Base-by-base conservation (phyloP, 2,888 invertebrate species). In the Hemistola chrysoprasaria region DNA sequence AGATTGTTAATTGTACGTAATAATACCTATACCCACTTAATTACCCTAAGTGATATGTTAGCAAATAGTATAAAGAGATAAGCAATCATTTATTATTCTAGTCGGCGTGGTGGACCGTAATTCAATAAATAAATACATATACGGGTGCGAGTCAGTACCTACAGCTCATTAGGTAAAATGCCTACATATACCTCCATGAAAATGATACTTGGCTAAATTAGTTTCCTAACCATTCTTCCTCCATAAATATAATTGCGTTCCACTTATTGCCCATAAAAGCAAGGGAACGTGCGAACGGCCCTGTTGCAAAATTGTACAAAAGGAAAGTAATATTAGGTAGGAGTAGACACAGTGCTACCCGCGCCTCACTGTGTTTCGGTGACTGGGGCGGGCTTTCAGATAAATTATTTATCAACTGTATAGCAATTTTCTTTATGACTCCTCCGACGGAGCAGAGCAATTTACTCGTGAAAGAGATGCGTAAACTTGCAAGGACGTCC, bases 401-500 rank as follows among this genome's bases (percentile, higher is more conserved):
- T 88, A 87, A 87, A 88, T 88, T 87, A 88, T 88, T 88, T 88
- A 88, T 87, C 87, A 88, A 88, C 86, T 86, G 87, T 87, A 87
- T 86, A 84, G 87, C 88, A 88, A 88, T 88, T 88, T 88, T 87
- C 88, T 88, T 88, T 88, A 88, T 85, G 87, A 87, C 86, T 87
- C 87, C 86, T 86, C 86, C 83, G 85, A 81, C 86, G 86, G 78
- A 82, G 81, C 82, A 76, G 78, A 84, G 87, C 86, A 87, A 88
- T 88, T 87, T 87, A 75, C 80, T 84, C 76, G 71, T 74, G 86
- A 83, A 85, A 81, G 85, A 85, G 83, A 87, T 86, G 86, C 87
- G 86, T 87, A 84, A 83, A 86, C 83, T 86, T 85, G 83, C 83
- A 82, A 83, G 80, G 80, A 83, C 82, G 77, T 69, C 71, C 68